phyloP scores from a whole-genome alignment of 1,140 invertebrate genomes.

The Bilobella aurantiaca region DNA sequence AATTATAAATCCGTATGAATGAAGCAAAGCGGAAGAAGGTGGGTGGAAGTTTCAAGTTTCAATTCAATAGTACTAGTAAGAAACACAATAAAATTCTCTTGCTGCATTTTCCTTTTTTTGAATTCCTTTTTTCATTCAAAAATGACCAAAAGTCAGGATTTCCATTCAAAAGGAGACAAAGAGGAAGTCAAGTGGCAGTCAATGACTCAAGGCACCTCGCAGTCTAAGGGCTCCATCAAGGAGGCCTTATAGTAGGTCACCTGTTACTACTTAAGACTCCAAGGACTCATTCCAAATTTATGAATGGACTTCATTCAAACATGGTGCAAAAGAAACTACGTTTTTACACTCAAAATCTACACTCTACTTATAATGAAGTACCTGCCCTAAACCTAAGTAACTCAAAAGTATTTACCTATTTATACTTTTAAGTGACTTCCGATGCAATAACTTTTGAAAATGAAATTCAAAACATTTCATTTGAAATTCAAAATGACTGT shows the following conservation, averaged over 20 bases:
- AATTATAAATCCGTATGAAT: too few relatives aligned
- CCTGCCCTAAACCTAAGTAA: background rate
- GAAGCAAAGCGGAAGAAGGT: conserved; percentile 7
- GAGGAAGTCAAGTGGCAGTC: background rate
- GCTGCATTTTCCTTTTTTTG: background rate
- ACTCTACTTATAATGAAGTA: background rate
- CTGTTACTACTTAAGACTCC: background rate
- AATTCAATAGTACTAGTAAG: too few relatives aligned
- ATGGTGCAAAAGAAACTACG: too few relatives aligned
- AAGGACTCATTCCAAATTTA: background rate
- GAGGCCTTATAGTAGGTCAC: background rate
- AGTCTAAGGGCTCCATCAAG: background rate
- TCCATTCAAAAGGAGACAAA: background rate
- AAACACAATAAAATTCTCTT: background rate
- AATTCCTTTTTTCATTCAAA: too few relatives aligned
- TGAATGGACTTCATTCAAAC: background rate
- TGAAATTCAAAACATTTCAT: too few relatives aligned
- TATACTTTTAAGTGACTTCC: too few relatives aligned
- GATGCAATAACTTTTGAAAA: too few relatives aligned
- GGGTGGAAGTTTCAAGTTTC: too few relatives aligned
- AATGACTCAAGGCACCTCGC: conserved; percentile 6
- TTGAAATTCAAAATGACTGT: too few relatives aligned
- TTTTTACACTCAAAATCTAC: too few relatives aligned
- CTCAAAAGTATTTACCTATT: too few relatives aligned
- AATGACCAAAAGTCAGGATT: background rate